Evolutionary conservation across 1,140 invertebrate species (phyloP), one percentile per base, ranked within the genome.

Genomic region (Lutraria rhynchaena): DNA sequence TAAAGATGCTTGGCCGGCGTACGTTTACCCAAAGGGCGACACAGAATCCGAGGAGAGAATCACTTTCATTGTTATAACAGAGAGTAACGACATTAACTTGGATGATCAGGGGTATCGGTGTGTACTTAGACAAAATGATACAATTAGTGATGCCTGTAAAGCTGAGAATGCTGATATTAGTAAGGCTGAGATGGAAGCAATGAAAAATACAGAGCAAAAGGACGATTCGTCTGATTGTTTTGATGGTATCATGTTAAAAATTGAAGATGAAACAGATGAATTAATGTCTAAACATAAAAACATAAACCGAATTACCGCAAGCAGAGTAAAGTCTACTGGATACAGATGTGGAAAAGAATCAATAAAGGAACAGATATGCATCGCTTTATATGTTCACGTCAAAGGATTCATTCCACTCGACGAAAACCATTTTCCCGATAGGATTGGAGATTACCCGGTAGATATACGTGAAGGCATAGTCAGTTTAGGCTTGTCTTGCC

Each of bases 381-480:
- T 67, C 46, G 44, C 37, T 7, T 35, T 67, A 3, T 67, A 44
- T 44, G 63, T 67, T 1, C 35, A 67, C 19, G 22, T 67, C n/a
- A 67, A 67, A 67, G 63, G 63, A 49, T 67, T 35, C 46, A 44
- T 67, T 46, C 63, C 63, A 2, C 2, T 67, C 22, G 31, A 29
- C 24, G 63, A 67, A 41, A 24, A 67, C 15, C 63, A 15, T 5
- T 67, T 67, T 46, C n/a, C 37, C n/a, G 13, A 31, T 22, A 1
- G 37, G 29, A 67, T 67, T 19, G 63, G 37, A 67, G 24, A 22
- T 15, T 67, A 7, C 22, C 63, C 35, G 4, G 44, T 49, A 1
- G 63, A 46, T 46, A 41, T 67, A 4, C 35, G 35, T 27, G 63
- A 67, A n/a, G 63, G 63, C n/a, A n/a, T n/a, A n/a, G n/a, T n/a